These are phyloP conservation scores for Urocitellus parryii DNA, from an alignment of 2,113 vertebrate species.

Conservation along the genomic window DNA sequence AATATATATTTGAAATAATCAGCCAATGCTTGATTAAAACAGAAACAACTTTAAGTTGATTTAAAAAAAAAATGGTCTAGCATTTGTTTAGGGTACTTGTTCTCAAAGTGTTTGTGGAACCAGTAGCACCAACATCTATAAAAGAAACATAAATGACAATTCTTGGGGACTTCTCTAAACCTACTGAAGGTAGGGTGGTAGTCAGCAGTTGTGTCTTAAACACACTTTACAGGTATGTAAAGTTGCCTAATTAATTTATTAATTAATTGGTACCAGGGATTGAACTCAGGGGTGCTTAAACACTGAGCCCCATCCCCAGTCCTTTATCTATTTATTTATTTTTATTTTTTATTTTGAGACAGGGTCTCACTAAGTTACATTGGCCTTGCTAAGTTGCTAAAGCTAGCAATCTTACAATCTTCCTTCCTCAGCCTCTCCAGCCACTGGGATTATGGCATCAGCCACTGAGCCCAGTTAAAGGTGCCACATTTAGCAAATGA, in stretches of 20 bases:
- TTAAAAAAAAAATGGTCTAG: background rate
- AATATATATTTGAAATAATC: conserved; percentile 25
- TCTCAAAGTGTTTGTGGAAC: background rate
- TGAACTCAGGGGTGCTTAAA: too few species aligned
- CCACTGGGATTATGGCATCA: too few species aligned
- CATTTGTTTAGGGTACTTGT: background rate
- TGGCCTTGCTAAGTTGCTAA: too few species aligned
- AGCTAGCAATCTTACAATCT: too few species aligned
- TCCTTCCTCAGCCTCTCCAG: too few species aligned
- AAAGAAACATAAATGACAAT: background rate
- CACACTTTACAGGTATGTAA: background rate
- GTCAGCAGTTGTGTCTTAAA: background rate
- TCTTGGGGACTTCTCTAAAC: background rate
- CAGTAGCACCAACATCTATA: background rate
- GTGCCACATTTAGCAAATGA: background rate
- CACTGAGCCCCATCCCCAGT: too few species aligned
- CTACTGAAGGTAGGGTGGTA: background rate
- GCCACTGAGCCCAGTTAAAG: background rate
- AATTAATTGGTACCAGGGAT: too few species aligned
- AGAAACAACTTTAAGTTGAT: background rate
- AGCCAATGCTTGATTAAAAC: background rate
- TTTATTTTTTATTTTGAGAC: too few species aligned
- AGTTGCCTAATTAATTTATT: too few species aligned
- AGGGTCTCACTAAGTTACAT: too few species aligned
- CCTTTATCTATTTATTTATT: too few species aligned